These are phyloP conservation scores for Proteles cristata DNA, from an alignment of 2,113 vertebrate species.

Conservation along the genomic window DNA sequence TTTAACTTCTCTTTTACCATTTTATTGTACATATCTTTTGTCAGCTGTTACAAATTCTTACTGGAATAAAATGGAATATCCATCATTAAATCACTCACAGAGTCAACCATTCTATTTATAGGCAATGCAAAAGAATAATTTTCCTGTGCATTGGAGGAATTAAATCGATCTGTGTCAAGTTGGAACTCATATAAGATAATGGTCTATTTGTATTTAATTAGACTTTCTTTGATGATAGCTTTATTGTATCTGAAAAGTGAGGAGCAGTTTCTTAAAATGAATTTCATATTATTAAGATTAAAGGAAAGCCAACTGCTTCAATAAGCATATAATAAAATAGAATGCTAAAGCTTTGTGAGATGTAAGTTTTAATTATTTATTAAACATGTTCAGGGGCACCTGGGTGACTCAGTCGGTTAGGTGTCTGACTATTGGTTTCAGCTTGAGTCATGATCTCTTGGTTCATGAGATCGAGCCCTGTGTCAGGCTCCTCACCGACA, in stretches of 20 bases:
- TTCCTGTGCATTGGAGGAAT: background rate
- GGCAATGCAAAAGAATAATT: background rate
- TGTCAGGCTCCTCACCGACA: too few species aligned
- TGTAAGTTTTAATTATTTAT: background rate
- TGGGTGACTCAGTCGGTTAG: too few species aligned
- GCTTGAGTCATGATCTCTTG: too few species aligned
- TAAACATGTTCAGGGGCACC: background rate
- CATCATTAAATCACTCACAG: background rate
- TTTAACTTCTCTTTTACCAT: background rate
- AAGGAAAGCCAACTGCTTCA: background rate
- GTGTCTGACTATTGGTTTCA: too few species aligned
- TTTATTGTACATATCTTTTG: background rate
- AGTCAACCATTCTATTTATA: background rate
- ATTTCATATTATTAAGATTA: background rate
- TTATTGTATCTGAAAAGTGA: background rate
- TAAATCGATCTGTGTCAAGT: background rate
- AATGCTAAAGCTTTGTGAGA: background rate
- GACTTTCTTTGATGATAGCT: background rate
- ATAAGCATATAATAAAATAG: background rate
- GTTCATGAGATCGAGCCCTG: too few species aligned
- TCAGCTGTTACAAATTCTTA: background rate
- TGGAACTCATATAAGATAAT: background rate
- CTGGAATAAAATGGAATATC: background rate
- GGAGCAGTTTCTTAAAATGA: background rate
- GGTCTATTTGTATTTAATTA: background rate